A percentile compares a stretch with the other conserved stretches of the same genome.
Conservation (phyloP, 2,113 vertebrate species). For the Diadophis punctatus region DNA sequence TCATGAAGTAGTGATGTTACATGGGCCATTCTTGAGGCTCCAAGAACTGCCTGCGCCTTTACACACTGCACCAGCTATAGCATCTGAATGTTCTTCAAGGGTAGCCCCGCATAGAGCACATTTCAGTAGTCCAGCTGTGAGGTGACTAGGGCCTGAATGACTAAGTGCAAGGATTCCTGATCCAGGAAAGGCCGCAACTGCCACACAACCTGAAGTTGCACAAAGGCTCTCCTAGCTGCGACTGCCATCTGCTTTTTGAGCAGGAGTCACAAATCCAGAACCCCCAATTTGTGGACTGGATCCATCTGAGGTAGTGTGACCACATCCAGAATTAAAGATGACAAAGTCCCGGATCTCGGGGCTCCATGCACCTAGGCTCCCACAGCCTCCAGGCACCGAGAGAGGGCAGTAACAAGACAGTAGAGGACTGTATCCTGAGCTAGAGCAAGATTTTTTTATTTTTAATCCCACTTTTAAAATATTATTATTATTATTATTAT, state of each 20-base stretch:
- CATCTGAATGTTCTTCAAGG: no score
- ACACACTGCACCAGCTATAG: no score
- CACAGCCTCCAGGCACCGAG: background rate
- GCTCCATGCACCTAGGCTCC: background rate
- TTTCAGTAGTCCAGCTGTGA: no score
- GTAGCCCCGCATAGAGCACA: no score
- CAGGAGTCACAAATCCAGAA: background rate
- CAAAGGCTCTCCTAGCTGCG: no score
- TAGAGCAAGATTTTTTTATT: background rate
- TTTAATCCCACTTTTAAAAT: no score
- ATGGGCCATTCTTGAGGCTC: no score
- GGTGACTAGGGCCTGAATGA: no score
- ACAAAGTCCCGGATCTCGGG: background rate
- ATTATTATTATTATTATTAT: no score
- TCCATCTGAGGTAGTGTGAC: background rate
- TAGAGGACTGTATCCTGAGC: background rate
- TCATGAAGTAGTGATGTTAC: no score
- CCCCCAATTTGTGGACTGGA: background rate
- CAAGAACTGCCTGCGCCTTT: no score
- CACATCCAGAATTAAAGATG: background rate
- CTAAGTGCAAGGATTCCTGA: background rate
- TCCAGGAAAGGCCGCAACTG: background rate
- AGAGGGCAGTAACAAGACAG: background rate
- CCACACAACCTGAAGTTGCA: no score
- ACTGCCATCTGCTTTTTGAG: background rate